A percentile compares a stretch with the other conserved stretches of the same genome.
These are phyloP conservation scores for Rhinogobio ventralis DNA, from an alignment of 2,797 vertebrate species.

Conservation along the genomic window DNA sequence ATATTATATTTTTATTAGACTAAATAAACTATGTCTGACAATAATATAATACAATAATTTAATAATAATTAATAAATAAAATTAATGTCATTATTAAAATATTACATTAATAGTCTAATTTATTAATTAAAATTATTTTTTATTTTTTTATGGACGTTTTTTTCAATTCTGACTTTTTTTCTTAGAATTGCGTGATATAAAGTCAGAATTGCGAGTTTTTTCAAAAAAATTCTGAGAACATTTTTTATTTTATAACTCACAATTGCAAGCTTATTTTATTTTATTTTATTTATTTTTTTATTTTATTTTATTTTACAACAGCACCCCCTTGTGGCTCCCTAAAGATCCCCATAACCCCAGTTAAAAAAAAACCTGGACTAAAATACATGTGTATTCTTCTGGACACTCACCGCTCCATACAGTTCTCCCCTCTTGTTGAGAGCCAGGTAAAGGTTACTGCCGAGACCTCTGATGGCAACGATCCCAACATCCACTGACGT, in stretches of 20 bases:
- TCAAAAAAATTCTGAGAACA: no score
- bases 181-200: no score
- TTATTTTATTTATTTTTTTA: not conserved
- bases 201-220: no score
- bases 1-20: not conserved
- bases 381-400: not conserved
- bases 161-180: no score
- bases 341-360: not conserved
- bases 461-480: constrained; percentile 93
- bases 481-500: constrained; percentile 96
- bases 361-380: not conserved
- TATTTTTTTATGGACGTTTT: no score
- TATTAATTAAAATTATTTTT: not conserved
- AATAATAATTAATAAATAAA: not conserved
- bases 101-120: not conserved
- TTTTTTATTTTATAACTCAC: no score
- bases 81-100: not conserved
- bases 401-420: constrained; percentile 91
- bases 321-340: not conserved
- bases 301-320: not conserved
- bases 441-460: constrained; percentile 95
- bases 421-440: constrained; percentile 95
- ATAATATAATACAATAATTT: not conserved
- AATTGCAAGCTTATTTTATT: not conserved
- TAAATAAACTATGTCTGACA: not conserved